Evolutionary conservation across 2,113 vertebrate species (phyloP), one percentile per base, ranked within the genome.

Genomic region (Salvator merianae): DNA sequence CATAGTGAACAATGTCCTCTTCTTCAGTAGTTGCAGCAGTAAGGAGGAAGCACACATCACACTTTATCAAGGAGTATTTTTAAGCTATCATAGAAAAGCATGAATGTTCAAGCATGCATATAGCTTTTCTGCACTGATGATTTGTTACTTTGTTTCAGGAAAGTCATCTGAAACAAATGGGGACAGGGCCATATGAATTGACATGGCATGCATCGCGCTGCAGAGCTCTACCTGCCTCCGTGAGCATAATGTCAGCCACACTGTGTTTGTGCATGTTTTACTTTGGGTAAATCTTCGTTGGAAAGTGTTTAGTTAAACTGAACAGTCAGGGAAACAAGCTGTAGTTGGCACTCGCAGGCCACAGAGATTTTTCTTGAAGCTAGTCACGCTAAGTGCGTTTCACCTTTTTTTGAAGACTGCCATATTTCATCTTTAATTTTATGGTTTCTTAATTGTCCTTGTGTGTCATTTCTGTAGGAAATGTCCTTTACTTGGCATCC

Each of bases 401-500:
- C 20, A 71, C 47, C 12, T 20, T 38, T 7, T 32, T 59, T n/a
- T 78, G 36, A 68, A 71, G 68, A 43, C 2, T 28, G 12, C 5
- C 5, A 38, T 78, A 26, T 63, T 75, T 36, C 14, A 7, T 63
- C 28, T 36, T 63, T 89, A 73, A 82, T 70, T 62, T 77, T 0
- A 36, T 68, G 14, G 53, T 36, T 84, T 63, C 12, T 18, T 76
- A 59, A 20, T 69, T 84, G 28, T 50, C 1, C 32, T 20, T 79
- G 9, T 86, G 38, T 90, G 85, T 92, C 73, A 87, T 87, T 82
- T 90, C 87, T 90, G 5, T 93, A 99, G 99, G 95, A 32, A 99
- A 99, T 75, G 94, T 93, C 50, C 96, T 97, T 94, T 99, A 99
- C 86, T 96, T 99, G 95, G 98, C 95, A 12, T 95, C 96, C 88